A percentile compares a stretch with the other conserved stretches of the same genome.
Conservation (phyloP, 2,113 vertebrate species). For the Crotophaga sulcirostris region DNA sequence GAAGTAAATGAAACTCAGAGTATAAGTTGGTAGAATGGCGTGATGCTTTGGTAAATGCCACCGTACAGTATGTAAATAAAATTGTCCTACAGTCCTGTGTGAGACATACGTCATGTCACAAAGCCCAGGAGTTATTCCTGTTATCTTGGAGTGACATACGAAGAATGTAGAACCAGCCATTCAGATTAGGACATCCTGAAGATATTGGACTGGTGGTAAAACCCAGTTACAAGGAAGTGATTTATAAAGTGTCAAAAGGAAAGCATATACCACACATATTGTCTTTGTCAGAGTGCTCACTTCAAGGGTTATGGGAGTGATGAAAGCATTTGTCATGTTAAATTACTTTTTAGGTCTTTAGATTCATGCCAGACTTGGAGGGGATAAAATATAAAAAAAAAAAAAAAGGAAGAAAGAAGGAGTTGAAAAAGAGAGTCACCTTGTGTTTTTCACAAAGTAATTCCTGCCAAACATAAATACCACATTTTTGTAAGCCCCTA, state of each 20-base stretch:
- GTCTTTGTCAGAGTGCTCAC: slow-evolving; percentile 41
- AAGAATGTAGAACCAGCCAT: background rate
- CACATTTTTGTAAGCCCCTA: slow-evolving; percentile 61
- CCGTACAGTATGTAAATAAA: background rate
- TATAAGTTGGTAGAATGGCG: background rate
- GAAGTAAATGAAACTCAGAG: background rate
- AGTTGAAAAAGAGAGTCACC: slow-evolving; percentile 61
- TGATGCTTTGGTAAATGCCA: background rate
- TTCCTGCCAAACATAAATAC: slow-evolving; percentile 72
- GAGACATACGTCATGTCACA: background rate
- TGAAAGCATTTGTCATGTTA: slow-evolving; percentile 70
- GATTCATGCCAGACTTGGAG: slow-evolving; percentile 64
- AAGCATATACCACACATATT: background rate
- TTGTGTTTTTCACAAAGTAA: slow-evolving; percentile 68
- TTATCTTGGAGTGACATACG: background rate
- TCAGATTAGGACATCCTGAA: slow-evolving; percentile 21
- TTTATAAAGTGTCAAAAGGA: slow-evolving; percentile 45
- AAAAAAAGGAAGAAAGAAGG: background rate
- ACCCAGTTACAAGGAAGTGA: background rate
- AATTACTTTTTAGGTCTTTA: slow-evolving; percentile 71
- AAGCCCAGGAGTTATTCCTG: background rate
- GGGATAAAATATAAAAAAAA: slow-evolving; percentile 13
- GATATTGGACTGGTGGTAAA: background rate
- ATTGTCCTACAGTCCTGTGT: background rate
- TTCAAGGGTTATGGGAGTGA: slow-evolving; percentile 25